A percentile compares a stretch with the other conserved stretches of the same genome.
Conservation (phyloP, 1,140 invertebrate species). For the Drosophila tropicalis region DNA sequence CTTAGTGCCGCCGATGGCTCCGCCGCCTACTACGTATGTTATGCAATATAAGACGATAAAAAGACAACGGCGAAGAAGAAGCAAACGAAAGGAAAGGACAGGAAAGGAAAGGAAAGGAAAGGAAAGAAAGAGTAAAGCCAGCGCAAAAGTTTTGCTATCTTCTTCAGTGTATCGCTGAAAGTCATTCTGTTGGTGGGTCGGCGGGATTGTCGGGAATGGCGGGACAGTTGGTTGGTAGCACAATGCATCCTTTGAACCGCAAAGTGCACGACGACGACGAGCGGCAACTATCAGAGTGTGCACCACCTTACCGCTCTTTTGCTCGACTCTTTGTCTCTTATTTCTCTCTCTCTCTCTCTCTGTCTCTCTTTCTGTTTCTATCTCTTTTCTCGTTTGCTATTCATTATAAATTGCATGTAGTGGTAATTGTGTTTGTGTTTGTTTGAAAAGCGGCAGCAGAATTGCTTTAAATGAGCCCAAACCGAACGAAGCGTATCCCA, state of each 20-base stretch:
- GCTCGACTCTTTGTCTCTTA: neutral
- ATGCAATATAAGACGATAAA: constrained; percentile 66
- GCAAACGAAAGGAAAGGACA: constrained; percentile 36
- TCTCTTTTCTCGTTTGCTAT: constrained; percentile 39
- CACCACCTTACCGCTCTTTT: neutral
- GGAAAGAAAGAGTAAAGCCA: constrained; percentile 49
- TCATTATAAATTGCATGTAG: constrained; percentile 79
- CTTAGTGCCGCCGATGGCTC: constrained; percentile 51
- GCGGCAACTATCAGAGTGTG: constrained; percentile 16
- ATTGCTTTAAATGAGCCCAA: constrained; percentile 77
- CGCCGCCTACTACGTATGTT: constrained; percentile 39
- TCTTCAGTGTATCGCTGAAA: constrained; percentile 62
- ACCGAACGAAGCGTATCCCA: constrained; percentile 76
- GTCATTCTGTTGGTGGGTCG: constrained; percentile 1
- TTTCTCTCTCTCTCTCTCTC: neutral
- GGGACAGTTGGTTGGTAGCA: constrained; percentile 32
- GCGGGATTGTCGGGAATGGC: neutral
- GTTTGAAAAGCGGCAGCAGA: constrained; percentile 50
- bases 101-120: constrained; percentile 44
- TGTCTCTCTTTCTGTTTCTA: neutral
- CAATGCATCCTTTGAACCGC: constrained; percentile 80
- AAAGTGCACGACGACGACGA: constrained; percentile 57
- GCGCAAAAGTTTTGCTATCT: constrained; percentile 69
- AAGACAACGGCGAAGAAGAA: constrained; percentile 18
- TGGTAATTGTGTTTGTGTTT: constrained; percentile 65